phyloP scores from a whole-genome alignment of 2,888 invertebrate genomes.

The Steinernema carpocapsae region DNA sequence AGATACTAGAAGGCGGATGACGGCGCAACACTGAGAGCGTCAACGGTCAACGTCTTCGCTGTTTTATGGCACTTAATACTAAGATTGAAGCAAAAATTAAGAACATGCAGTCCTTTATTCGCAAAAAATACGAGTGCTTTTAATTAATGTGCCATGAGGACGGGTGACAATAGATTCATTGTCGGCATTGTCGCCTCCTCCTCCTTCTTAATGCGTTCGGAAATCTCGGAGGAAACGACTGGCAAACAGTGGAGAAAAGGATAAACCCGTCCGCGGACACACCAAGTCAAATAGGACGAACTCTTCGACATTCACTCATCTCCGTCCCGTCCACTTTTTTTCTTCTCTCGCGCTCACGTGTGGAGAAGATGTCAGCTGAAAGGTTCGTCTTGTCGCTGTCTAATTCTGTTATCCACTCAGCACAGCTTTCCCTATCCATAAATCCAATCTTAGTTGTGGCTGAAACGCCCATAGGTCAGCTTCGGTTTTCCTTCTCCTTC shows the following conservation, averaged over 20 bases:
- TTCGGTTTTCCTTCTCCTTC: conserved; percentile 3
- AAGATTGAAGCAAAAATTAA: not conserved
- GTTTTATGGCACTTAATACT: not conserved
- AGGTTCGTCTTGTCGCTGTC: conserved; percentile 27
- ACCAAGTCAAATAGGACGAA: conserved; percentile 4
- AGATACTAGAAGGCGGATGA: too few relatives aligned
- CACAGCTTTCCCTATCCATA: conserved; percentile 26
- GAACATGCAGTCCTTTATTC: not conserved
- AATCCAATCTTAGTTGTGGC: conserved; percentile 31
- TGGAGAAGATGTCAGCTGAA: conserved; percentile 17
- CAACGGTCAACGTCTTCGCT: not conserved
- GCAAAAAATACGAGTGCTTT: conserved; percentile 7
- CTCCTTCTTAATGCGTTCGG: not conserved
- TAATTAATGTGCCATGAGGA: conserved; percentile 8
- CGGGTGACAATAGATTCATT: conserved; percentile 6
- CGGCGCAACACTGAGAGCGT: too few relatives aligned
- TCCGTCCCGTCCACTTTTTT: not conserved
- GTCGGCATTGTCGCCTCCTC: not conserved
- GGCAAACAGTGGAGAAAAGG: conserved; percentile 10
- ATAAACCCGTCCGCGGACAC: conserved; percentile 3
- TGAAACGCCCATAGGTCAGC: conserved; percentile 30
- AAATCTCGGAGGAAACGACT: not conserved
- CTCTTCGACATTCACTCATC: conserved; percentile 2
- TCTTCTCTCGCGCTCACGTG: conserved; percentile 10
- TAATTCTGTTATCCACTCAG: conserved; percentile 34